Evolutionary conservation across 30 jellyfish, hydroid and myxozoan species (phyloP).

Genomic region (Chrysaora quinquecirrha): DNA sequence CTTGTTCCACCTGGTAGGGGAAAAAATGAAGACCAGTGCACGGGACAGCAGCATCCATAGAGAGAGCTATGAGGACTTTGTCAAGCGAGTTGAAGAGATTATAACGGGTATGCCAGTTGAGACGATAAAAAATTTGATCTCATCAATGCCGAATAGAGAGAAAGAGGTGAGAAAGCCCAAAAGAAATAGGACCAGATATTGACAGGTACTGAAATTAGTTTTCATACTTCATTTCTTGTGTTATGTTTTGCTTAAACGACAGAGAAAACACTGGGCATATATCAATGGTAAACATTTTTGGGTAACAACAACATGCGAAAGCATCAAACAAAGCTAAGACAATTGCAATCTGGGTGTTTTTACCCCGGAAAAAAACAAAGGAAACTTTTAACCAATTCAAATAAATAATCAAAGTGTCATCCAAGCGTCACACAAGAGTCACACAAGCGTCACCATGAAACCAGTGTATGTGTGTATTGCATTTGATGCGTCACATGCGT

Average conservation of each 20-base stretch:
- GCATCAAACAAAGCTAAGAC: no score
- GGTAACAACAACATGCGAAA: no score
- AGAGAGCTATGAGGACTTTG: background rate
- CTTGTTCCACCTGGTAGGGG: background rate
- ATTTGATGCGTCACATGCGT: background rate
- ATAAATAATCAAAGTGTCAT: no score
- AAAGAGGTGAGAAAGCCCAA: conserved; percentile 5
- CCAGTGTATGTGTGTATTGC: background rate
- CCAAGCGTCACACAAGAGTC: background rate
- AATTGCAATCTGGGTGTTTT: no score
- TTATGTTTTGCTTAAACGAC: no score
- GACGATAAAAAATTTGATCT: conserved; percentile 1
- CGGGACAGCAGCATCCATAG: background rate
- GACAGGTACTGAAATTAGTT: no score
- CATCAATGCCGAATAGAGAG: background rate
- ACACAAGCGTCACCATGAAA: background rate
- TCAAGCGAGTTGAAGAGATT: conserved; percentile 2
- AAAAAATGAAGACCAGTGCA: background rate
- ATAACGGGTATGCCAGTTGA: conserved; percentile 1
- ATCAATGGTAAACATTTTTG: no score
- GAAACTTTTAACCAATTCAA: no score
- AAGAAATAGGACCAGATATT: no score
- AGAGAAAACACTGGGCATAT: no score
- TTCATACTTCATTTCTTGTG: no score
- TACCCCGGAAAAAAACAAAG: no score